Conservation (phyloP, 2,888 invertebrate genomes). For the Sinelater perroti region DNA sequence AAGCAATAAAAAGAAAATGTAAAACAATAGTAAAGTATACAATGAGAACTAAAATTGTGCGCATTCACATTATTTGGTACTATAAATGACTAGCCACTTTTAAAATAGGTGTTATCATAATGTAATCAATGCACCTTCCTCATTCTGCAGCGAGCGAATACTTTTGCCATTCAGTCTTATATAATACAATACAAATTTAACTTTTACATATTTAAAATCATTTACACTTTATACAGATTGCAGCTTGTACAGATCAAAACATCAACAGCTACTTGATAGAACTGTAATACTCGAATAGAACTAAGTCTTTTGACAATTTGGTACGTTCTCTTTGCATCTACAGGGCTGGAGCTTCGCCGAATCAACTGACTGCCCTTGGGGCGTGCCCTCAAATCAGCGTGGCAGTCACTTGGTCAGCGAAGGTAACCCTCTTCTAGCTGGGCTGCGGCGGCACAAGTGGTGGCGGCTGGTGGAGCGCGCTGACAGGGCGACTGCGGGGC, state of each 20-base stretch:
- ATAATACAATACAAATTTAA: conserved; percentile 22
- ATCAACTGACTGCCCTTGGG: conserved; percentile 23
- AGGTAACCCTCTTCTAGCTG: conserved; percentile 65
- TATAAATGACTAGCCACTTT: conserved; percentile 29
- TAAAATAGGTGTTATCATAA: conserved; percentile 19
- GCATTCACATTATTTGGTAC: conserved; percentile 24
- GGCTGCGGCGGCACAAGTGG: conserved; percentile 69
- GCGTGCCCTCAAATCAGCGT: conserved; percentile 33
- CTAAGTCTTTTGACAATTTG: conserved; percentile 31
- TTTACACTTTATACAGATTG: conserved; percentile 31
- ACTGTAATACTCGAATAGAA: conserved; percentile 26
- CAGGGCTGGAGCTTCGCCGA: conserved; percentile 23
- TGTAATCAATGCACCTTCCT: conserved; percentile 17
- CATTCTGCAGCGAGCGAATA: conserved; percentile 12
- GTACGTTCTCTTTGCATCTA: conserved; percentile 16
- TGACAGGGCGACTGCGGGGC: conserved; percentile 61
- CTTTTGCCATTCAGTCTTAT: conserved; percentile 28
- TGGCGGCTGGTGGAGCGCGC: conserved; percentile 60
- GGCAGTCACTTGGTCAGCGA: conserved; percentile 60
- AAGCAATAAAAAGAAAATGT: background rate
- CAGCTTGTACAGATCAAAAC: conserved; percentile 1
- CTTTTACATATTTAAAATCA: conserved; percentile 14
- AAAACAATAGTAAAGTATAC: background rate
- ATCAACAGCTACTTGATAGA: conserved; percentile 24
- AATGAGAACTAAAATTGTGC: conserved; percentile 8